Evolutionary conservation across 2,113 vertebrate genomes (phyloP).

Genomic region (Dendropsophus ebraccatus): DNA sequence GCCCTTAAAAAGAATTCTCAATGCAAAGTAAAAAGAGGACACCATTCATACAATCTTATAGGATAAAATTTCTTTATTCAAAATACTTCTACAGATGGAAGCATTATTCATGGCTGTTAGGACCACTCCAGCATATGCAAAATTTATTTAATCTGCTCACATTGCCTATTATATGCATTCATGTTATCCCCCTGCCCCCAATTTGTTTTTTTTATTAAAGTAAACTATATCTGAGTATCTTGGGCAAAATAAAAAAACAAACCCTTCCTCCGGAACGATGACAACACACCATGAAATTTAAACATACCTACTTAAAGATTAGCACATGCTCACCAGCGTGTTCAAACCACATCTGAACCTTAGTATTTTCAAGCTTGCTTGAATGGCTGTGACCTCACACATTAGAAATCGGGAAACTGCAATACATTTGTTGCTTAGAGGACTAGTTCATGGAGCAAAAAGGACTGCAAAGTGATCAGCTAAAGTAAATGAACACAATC

Average conservation of each 20-base stretch:
- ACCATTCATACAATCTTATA: too few relatives aligned
- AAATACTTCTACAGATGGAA: too few relatives aligned
- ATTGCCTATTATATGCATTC: too few relatives aligned
- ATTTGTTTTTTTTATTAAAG: too few relatives aligned
- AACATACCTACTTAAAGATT: too few relatives aligned
- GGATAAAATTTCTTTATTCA: too few relatives aligned
- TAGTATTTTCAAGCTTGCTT: background rate
- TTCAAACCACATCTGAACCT: background rate
- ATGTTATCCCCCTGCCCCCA: too few relatives aligned
- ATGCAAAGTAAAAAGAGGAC: too few relatives aligned
- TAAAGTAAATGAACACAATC: background rate
- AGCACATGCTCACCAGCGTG: background rate
- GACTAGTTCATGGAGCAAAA: background rate
- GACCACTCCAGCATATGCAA: too few relatives aligned
- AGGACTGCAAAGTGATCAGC: background rate
- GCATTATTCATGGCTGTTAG: too few relatives aligned
- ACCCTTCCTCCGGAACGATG: background rate
- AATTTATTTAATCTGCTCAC: too few relatives aligned
- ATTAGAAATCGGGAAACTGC: background rate
- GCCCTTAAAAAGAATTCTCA: too few relatives aligned
- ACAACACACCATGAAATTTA: background rate
- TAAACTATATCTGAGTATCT: background rate
- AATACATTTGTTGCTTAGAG: background rate
- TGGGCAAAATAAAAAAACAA: background rate
- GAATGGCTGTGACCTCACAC: background rate